These are phyloP conservation scores for Hydrolagus affinis DNA, from an alignment of 2,113 vertebrate species.

Conservation along the genomic window DNA sequence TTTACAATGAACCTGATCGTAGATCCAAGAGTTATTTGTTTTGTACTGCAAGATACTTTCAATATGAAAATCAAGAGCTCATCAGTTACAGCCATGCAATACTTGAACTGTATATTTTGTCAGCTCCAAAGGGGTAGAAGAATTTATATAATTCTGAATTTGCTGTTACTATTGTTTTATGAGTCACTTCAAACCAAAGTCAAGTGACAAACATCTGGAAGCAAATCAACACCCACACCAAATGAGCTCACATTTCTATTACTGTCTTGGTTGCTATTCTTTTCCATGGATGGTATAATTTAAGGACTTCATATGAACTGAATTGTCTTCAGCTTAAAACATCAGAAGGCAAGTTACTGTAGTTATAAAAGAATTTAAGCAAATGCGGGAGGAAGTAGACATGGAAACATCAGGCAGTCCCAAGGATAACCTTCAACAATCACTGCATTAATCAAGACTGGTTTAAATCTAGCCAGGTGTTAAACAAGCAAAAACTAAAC, in stretches of 20 bases:
- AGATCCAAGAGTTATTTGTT: no score
- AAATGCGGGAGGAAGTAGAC: neutral
- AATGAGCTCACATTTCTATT: neutral
- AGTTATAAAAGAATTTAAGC: neutral
- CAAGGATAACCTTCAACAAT: neutral
- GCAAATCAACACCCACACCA: neutral
- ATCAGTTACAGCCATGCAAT: no score
- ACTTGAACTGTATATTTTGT: no score
- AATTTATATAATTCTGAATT: neutral
- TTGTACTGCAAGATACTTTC: no score
- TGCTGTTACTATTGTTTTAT: neutral
- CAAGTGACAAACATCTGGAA: neutral
- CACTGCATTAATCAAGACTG: neutral
- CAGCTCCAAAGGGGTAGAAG: no score
- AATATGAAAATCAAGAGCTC: no score
- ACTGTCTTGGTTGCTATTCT: neutral
- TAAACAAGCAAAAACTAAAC: neutral
- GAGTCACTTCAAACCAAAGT: neutral
- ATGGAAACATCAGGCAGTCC: neutral
- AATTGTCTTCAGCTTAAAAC: neutral
- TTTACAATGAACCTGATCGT: no score
- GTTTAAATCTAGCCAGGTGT: neutral
- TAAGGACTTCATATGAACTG: neutral
- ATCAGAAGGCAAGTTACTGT: neutral
- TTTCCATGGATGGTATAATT: neutral